Evolutionary conservation across 2,797 vertebrate genomes (phyloP), one percentile per base, ranked within the genome.

Genomic region (Mallotus villosus): DNA sequence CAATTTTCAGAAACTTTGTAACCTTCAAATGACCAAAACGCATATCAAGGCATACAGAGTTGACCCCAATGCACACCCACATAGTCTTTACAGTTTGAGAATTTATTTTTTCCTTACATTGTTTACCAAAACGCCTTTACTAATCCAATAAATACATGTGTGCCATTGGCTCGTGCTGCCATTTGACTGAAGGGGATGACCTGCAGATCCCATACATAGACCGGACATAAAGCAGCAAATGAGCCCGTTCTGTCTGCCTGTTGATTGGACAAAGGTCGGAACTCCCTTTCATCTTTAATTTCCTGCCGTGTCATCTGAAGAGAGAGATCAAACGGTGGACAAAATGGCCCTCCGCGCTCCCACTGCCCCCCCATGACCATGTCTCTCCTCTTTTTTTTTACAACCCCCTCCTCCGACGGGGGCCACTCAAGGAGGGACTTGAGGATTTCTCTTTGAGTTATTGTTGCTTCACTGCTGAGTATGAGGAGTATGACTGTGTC

Each of bases 201-300:
- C 76, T 75, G 73, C 73, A 46, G 63, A 76, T 75, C 58, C 61
- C 29, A 37, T 46, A 78, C 63, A 75, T 49, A 75, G 79, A 81
- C 77, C 70, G 74, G 82, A 89, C 78, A 77, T 72, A 73, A 75
- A 74, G 67, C 71, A 73, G 79, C 81, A 88, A 90, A 88, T 86
- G 86, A 88, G 86, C 86, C 72, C 72, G 71, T 84, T 86, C 81
- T 80, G 78, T 79, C 85, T 81, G 72, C 74, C 75, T 89, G 89
- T 90, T 92, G 87, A 90, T 91, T 88, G 90, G 90, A 92, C 91
- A 90, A 90, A 88, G 89, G 88, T 90, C 81, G 61, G 72, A 87
- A 82, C 80, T 84, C 83, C 88, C 90, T 92, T 93, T 93, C 90
- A 89, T 92, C 89, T 92, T 89, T 90, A 88, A 93, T 92, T 93